A percentile compares a stretch with the other conserved stretches of the same genome.
Conservation (phyloP, 2,113 vertebrate species). For the Rhadina sibilatrix region DNA sequence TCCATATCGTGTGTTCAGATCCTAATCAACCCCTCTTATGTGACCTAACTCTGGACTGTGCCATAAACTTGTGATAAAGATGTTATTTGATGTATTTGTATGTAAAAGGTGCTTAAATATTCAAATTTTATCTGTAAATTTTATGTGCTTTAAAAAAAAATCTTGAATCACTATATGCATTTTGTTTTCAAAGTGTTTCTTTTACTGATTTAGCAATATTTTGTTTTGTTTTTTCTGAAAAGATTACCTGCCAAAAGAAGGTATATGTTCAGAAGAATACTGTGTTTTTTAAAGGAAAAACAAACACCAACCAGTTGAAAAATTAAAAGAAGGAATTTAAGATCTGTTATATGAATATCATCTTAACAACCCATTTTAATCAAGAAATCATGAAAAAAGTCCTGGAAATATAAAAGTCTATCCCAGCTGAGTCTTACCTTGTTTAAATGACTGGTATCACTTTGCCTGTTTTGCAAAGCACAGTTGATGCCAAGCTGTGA, state of each 20-base stretch:
- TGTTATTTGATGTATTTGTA: background rate
- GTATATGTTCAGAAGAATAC: background rate
- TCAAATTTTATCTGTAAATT: background rate
- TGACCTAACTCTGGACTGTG: background rate
- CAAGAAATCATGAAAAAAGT: background rate
- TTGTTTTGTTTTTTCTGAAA: background rate
- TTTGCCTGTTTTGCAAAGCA: background rate
- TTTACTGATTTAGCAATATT: background rate
- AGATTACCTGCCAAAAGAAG: background rate
- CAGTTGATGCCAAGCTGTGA: fast-evolving
- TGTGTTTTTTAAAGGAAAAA: background rate
- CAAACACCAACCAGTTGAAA: background rate
- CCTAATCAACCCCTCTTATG: background rate
- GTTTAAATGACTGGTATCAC: background rate
- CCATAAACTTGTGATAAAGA: background rate
- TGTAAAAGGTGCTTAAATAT: background rate
- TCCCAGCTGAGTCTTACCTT: background rate
- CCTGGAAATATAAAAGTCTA: background rate
- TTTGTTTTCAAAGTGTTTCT: background rate
- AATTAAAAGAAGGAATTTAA: background rate
- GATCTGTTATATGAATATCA: background rate
- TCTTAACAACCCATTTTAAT: background rate
- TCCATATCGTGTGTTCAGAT: background rate
- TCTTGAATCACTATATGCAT: background rate
- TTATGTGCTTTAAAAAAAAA: background rate